These are phyloP conservation scores for Cantharis lateralis DNA, from an alignment of 2,888 invertebrate genomes.

Conservation along the genomic window DNA sequence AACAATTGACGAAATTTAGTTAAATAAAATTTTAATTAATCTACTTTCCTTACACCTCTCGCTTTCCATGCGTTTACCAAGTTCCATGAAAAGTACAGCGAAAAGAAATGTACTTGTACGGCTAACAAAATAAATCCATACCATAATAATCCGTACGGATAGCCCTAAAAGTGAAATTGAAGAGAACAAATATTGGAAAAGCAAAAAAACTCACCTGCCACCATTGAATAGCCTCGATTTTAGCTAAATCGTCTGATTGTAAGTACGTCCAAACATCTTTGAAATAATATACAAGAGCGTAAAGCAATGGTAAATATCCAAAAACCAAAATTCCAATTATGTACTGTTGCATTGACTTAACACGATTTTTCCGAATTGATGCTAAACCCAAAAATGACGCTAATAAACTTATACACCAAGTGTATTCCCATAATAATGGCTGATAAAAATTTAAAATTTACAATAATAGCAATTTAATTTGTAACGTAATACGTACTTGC, in stretches of 20 bases:
- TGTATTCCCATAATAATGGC: slow-evolving; percentile 92
- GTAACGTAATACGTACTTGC: slow-evolving; percentile 54
- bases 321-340: slow-evolving; percentile 79
- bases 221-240: slow-evolving; percentile 63
- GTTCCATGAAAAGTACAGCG: slow-evolving; percentile 82
- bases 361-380: slow-evolving; percentile 84
- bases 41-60: slow-evolving; percentile 71
- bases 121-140: slow-evolving; percentile 87
- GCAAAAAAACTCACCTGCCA: slow-evolving; percentile 72
- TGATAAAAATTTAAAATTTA: slow-evolving; percentile 54
- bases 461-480: neutral
- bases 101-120: slow-evolving; percentile 87
- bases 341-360: slow-evolving; percentile 76
- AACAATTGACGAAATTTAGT: neutral
- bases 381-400: slow-evolving; percentile 84
- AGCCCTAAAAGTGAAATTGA: slow-evolving; percentile 65
- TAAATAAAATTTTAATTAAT: slow-evolving; percentile 55
- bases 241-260: slow-evolving; percentile 67
- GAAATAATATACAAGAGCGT: slow-evolving; percentile 81
- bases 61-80: slow-evolving; percentile 83
- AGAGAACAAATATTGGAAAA: neutral
- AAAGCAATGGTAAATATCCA: slow-evolving; percentile 80
- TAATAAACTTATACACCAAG: slow-evolving; percentile 85
- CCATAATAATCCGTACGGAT: slow-evolving; percentile 91
- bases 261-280: slow-evolving; percentile 83